Evolutionary conservation across 2,113 vertebrate genomes (phyloP).

Genomic region (Ctenodactylus gundi): DNA sequence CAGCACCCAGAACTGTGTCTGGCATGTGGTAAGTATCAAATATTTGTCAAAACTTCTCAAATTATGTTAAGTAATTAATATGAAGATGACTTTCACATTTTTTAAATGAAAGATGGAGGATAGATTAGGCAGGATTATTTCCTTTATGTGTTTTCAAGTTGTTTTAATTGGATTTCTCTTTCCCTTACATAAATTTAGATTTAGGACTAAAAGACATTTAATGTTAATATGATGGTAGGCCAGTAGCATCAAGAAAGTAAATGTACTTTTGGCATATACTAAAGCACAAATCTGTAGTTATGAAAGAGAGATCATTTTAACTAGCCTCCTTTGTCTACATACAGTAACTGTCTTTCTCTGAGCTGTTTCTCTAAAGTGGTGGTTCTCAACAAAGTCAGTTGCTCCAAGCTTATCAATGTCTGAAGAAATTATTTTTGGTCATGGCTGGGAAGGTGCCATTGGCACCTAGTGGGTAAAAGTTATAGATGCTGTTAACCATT

Average conservation of each 20-base stretch:
- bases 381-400: background rate
- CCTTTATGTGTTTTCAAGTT: background rate
- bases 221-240: constrained; percentile 7
- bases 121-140: constrained; percentile 33
- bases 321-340: background rate
- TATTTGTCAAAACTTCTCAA: constrained; percentile 29
- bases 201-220: constrained; percentile 17
- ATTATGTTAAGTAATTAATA: constrained; percentile 23
- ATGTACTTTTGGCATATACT: background rate
- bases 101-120: background rate
- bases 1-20: background rate
- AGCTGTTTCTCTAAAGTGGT: constrained; percentile 34
- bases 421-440: background rate
- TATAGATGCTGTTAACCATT: constrained; percentile 1
- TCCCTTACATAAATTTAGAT: background rate
- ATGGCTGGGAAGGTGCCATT: background rate
- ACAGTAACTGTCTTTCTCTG: background rate
- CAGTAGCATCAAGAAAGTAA: background rate
- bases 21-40: constrained; percentile 33
- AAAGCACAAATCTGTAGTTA: constrained; percentile 11
- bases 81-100: background rate
- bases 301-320: constrained; percentile 1
- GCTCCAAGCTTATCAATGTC: background rate
- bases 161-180: constrained; percentile 30
- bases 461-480: background rate